Evolutionary conservation across 2,888 invertebrate genomes (phyloP).

Genomic region (Cheilosia urbana): DNA sequence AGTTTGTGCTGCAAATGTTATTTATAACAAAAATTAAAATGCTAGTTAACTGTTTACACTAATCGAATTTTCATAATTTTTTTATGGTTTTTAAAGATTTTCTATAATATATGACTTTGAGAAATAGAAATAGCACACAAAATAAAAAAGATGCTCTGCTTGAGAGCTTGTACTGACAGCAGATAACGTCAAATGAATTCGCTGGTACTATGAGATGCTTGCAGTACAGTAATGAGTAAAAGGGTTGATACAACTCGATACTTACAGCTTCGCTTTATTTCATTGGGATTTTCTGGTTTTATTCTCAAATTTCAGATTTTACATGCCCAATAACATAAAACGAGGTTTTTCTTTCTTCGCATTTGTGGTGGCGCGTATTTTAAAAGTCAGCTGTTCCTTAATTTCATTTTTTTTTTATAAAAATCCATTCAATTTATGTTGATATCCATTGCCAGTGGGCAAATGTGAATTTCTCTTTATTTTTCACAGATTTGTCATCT

Average conservation of each 20-base stretch:
- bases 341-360: too few relatives aligned
- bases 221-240: slow-evolving; percentile 2
- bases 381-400: too few relatives aligned
- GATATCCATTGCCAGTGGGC: too few relatives aligned
- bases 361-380: too few relatives aligned
- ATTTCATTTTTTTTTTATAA: too few relatives aligned
- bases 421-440: too few relatives aligned
- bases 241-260: not conserved
- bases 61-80: slow-evolving; percentile 61
- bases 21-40: slow-evolving; percentile 26
- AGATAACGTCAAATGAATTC: slow-evolving; percentile 37
- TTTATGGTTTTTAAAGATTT: slow-evolving; percentile 28
- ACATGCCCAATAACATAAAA: too few relatives aligned
- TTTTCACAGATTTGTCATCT: too few relatives aligned
- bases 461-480: too few relatives aligned
- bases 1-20: slow-evolving; percentile 36
- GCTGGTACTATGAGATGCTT: not conserved
- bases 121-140: slow-evolving; percentile 25
- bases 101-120: not conserved
- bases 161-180: not conserved
- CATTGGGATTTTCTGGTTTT: too few relatives aligned
- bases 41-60: slow-evolving; percentile 11
- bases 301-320: too few relatives aligned
- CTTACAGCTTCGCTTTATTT: too few relatives aligned
- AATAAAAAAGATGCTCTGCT: slow-evolving; percentile 11